These are phyloP conservation scores for Brachionus rubens DNA, from an alignment of 1,140 invertebrate species.

Conservation along the genomic window DNA sequence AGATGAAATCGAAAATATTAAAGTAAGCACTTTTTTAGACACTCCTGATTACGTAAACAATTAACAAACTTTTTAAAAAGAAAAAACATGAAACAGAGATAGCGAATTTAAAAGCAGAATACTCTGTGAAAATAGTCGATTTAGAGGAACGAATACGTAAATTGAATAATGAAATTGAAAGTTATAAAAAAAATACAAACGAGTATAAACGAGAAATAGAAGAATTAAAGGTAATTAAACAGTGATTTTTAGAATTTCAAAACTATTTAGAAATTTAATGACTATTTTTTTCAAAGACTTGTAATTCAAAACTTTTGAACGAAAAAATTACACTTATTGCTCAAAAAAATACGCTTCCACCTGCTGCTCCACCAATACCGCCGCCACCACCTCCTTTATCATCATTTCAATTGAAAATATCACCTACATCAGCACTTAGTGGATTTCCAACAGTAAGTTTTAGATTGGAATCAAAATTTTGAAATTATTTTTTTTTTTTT, in stretches of 20 bases:
- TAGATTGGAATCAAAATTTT: no score
- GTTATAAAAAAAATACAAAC: background rate
- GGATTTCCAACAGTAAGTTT: background rate
- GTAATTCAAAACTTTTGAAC: background rate
- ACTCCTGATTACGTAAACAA: background rate
- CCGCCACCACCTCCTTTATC: background rate
- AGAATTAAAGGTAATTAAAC: conserved; percentile 8
- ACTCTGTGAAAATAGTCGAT: background rate
- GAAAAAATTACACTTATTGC: background rate
- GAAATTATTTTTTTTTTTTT: no score
- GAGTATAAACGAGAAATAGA: conserved; percentile 18
- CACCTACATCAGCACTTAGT: background rate
- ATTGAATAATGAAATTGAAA: conserved; percentile 25
- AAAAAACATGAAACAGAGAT: conserved; percentile 34
- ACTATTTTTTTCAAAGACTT: background rate
- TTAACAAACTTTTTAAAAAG: background rate
- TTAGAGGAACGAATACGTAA: conserved; percentile 6
- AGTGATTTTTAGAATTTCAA: background rate
- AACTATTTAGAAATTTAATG: background rate
- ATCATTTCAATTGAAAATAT: background rate
- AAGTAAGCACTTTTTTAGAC: background rate
- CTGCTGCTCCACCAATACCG: background rate
- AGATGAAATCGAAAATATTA: background rate
- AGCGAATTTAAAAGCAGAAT: background rate
- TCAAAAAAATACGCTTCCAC: no score